These are phyloP conservation scores for Epistrophe grossulariae DNA, from an alignment of 2,888 invertebrate species.

Conservation along the genomic window DNA sequence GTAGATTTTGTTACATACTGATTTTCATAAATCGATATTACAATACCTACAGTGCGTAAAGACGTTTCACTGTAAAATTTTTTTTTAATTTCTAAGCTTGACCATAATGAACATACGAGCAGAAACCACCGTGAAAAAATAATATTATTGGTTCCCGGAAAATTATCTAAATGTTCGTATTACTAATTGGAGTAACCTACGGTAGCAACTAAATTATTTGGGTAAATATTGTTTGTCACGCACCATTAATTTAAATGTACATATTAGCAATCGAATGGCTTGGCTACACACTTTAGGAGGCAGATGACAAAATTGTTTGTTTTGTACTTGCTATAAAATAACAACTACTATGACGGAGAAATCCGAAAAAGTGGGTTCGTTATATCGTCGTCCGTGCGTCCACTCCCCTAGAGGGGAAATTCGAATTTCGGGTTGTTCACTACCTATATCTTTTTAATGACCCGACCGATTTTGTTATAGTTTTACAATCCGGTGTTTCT, in stretches of 20 bases:
- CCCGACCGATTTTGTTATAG: too few species aligned
- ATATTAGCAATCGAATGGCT: too few species aligned
- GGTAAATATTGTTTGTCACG: slow-evolving; percentile 30
- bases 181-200: not conserved
- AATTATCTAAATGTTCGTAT: not conserved
- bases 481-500: too few species aligned
- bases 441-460: too few species aligned
- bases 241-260: slow-evolving; percentile 46
- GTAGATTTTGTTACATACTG: not conserved
- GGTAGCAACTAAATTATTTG: not conserved
- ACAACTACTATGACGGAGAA: too few species aligned
- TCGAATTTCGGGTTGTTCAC: too few species aligned
- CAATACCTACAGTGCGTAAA: not conserved
- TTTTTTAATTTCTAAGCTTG: too few species aligned
- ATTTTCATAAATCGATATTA: not conserved
- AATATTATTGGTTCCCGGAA: not conserved
- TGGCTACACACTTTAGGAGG: too few species aligned
- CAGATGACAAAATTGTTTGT: not conserved
- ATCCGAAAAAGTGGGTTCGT: too few species aligned
- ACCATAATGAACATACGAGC: not conserved
- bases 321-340: too few species aligned
- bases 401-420: too few species aligned
- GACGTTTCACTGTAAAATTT: not conserved
- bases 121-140: not conserved
- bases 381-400: too few species aligned